Evolutionary conservation across 2,113 vertebrate genomes (phyloP).

Genomic region (Ancistrus triradiatus): DNA sequence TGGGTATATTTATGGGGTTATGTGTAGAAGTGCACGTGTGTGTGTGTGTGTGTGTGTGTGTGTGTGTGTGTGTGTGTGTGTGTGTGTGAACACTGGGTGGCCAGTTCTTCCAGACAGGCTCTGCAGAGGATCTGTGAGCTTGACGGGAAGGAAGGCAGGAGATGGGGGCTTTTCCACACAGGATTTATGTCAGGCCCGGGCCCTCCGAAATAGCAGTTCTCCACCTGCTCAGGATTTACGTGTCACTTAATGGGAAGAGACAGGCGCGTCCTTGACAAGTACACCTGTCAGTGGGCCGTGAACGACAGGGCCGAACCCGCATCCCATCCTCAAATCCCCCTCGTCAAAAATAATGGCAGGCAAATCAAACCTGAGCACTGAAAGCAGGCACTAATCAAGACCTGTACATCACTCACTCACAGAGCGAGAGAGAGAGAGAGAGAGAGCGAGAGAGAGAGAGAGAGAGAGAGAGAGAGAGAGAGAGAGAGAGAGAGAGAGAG

Average conservation of each 20-base stretch:
- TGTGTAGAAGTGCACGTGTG: background rate
- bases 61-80: background rate
- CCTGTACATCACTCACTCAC: conserved; percentile 52
- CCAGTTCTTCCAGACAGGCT: conserved; percentile 17
- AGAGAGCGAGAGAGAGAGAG: background rate
- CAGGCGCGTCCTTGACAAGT: conserved; percentile 62
- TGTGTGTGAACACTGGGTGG: conserved; percentile 7
- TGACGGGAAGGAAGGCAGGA: conserved; percentile 57
- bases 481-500: background rate
- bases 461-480: background rate
- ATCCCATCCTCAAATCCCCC: conserved; percentile 37
- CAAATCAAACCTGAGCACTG: conserved; percentile 52
- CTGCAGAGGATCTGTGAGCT: conserved; percentile 62
- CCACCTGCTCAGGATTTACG: conserved; percentile 57
- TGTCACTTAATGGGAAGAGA: conserved; percentile 66
- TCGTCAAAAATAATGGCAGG: conserved; percentile 30
- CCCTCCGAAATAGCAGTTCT: conserved; percentile 61
- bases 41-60: conserved; percentile 2
- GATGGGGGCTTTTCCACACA: conserved; percentile 66
- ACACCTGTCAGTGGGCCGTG: conserved; percentile 64
- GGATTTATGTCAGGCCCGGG: conserved; percentile 61
- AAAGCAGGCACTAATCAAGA: conserved; percentile 60
- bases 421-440: conserved; percentile 7
- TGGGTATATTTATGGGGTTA: background rate
- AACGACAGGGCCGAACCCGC: conserved; percentile 52